phyloP scores from a whole-genome alignment of 2,113 vertebrate genomes.

The Rynchops niger region DNA sequence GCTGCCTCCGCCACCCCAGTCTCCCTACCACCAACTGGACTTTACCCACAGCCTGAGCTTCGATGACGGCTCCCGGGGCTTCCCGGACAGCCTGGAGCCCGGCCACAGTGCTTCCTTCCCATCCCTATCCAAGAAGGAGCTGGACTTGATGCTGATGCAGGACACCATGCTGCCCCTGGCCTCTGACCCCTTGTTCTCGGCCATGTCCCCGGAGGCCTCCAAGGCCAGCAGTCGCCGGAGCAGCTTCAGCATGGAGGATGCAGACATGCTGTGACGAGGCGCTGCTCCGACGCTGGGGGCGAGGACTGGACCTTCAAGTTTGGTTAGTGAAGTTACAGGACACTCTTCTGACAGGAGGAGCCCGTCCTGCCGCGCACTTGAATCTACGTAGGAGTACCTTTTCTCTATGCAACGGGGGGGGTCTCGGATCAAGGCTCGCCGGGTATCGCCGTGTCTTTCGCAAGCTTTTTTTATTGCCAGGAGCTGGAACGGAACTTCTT shows the following conservation, averaged over 20 bases:
- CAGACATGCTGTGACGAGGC: constrained; percentile 87
- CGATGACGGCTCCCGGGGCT: constrained; percentile 81
- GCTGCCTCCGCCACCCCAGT: constrained; percentile 72
- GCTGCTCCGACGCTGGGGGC: not conserved
- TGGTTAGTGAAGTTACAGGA: not conserved
- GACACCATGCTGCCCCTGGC: constrained; percentile 90
- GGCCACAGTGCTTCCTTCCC: constrained; percentile 82
- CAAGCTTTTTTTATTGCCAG: constrained; percentile 3
- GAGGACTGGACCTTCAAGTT: not conserved
- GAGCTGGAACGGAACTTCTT: not conserved
- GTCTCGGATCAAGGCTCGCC: not conserved
- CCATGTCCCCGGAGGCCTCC: constrained; percentile 92
- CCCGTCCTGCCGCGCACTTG: not conserved
- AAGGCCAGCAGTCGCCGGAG: constrained; percentile 94
- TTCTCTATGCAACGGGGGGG: constrained; percentile 38
- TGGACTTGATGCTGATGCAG: constrained; percentile 94
- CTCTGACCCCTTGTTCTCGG: constrained; percentile 91
- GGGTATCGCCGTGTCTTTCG: not conserved
- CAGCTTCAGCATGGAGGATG: constrained; percentile 98
- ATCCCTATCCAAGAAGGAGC: constrained; percentile 83
- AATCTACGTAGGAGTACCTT: not conserved
- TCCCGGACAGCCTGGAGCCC: constrained; percentile 82
- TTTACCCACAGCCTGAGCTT: constrained; percentile 88
- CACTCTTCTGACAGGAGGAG: not conserved
- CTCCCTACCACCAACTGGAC: constrained; percentile 84